Conservation (phyloP, 1,140 invertebrate species). For the Neodiprion fabricii region DNA sequence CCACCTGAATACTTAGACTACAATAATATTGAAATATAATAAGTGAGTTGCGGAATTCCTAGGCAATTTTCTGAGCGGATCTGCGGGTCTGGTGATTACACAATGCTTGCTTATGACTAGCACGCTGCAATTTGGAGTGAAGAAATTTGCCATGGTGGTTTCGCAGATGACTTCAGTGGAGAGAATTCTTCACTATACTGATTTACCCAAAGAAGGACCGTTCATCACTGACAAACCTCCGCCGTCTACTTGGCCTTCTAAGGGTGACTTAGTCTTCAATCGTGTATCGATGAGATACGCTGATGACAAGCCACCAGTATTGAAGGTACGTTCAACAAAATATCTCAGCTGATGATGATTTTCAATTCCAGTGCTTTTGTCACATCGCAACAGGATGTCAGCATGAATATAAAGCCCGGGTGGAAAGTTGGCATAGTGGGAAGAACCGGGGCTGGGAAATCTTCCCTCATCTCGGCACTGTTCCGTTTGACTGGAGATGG, state of each 20-base stretch:
- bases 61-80: conserved; percentile 64
- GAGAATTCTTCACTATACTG: conserved; percentile 79
- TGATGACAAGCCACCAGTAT: conserved; percentile 50
- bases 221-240: conserved; percentile 64
- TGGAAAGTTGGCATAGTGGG: conserved; percentile 69
- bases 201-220: conserved; percentile 70
- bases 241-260: conserved; percentile 71
- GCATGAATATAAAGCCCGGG: conserved; percentile 47
- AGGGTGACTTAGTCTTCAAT: conserved; percentile 73
- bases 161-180: conserved; percentile 83
- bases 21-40: too few species aligned
- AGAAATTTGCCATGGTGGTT: conserved; percentile 75
- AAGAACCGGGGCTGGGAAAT: conserved; percentile 78
- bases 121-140: conserved; percentile 85
- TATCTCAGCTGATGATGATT: not conserved
- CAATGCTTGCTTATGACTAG: conserved; percentile 79
- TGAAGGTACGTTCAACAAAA: conserved; percentile 51
- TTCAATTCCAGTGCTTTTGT: not conserved
- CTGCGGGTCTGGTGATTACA: conserved; percentile 83
- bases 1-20: not conserved
- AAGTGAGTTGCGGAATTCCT: not conserved
- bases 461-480: conserved; percentile 76
- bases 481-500: conserved; percentile 77
- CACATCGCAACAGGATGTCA: conserved; percentile 40
- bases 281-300: conserved; percentile 69